Evolutionary conservation across 2,797 vertebrate species (phyloP).

Genomic region (Sebastes nivosus): DNA sequence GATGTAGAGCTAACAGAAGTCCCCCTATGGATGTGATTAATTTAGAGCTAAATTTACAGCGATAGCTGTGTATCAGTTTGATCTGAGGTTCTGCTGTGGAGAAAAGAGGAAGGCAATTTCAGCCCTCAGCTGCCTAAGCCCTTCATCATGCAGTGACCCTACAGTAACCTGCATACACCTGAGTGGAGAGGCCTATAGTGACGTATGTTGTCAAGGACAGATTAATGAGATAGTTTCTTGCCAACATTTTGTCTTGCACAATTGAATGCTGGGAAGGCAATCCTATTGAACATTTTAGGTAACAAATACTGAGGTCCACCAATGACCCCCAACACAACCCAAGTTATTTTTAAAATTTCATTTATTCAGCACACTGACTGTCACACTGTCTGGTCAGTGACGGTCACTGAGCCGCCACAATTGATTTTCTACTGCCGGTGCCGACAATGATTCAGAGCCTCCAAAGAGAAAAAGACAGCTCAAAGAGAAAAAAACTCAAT

Average conservation of each 20-base stretch:
- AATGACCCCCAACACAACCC: not conserved
- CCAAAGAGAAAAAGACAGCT: not conserved
- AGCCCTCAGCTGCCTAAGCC: not conserved
- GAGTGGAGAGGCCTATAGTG: not conserved
- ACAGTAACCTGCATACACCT: not conserved
- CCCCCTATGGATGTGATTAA: not conserved
- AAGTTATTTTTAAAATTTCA: not conserved
- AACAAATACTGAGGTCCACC: not conserved
- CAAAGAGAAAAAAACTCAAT: not conserved
- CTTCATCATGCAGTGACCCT: not conserved
- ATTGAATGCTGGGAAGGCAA: not conserved
- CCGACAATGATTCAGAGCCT: not conserved
- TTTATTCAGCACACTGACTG: not conserved
- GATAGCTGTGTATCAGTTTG: not conserved
- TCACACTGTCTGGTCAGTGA: not conserved
- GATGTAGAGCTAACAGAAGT: not conserved
- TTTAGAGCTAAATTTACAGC: not conserved
- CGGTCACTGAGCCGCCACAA: not conserved
- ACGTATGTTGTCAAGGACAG: not conserved
- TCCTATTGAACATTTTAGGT: not conserved
- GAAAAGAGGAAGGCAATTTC: not conserved
- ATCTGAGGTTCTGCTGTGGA: not conserved
- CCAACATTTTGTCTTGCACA: not conserved
- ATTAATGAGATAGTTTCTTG: not conserved
- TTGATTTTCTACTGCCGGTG: not conserved